Conservation (phyloP, 2,888 invertebrate genomes). For the Sphinx pinastri region DNA sequence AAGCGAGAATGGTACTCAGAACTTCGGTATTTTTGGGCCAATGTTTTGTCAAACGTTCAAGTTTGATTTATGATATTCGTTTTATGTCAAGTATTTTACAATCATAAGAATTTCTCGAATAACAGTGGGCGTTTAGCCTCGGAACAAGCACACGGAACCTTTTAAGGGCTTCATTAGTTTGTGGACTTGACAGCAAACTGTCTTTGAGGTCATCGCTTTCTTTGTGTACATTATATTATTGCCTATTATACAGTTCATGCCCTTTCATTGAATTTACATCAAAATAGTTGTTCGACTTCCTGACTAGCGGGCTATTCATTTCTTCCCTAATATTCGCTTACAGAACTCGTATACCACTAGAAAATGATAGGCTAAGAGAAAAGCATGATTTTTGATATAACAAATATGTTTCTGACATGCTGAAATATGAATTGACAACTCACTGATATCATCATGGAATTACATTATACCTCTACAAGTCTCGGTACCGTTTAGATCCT, state of each 20-base stretch:
- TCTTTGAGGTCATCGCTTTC: not conserved
- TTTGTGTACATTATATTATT: not conserved
- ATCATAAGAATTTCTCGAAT: slow-evolving; percentile 60
- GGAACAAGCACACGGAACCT: slow-evolving; percentile 56
- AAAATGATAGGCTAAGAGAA: no score
- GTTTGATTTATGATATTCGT: slow-evolving; percentile 31
- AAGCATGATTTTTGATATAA: no score
- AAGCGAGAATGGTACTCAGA: no score
- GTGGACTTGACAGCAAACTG: slow-evolving; percentile 11
- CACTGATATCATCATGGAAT: no score
- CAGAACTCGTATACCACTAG: no score
- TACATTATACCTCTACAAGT: no score
- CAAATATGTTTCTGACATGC: no score
- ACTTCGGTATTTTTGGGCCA: not conserved
- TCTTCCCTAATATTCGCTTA: no score
- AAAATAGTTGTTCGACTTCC: no score
- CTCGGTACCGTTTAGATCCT: no score
- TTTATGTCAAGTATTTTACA: slow-evolving; percentile 48
- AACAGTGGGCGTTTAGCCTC: slow-evolving; percentile 64
- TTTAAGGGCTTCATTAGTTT: slow-evolving; percentile 66
- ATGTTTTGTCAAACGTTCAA: not conserved
- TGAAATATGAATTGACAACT: no score
- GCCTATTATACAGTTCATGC: not conserved
- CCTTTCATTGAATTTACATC: not conserved
- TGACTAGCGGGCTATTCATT: no score